These are phyloP conservation scores for Pogonocichla stellata DNA, from an alignment of 2,113 vertebrate species.

Conservation along the genomic window DNA sequence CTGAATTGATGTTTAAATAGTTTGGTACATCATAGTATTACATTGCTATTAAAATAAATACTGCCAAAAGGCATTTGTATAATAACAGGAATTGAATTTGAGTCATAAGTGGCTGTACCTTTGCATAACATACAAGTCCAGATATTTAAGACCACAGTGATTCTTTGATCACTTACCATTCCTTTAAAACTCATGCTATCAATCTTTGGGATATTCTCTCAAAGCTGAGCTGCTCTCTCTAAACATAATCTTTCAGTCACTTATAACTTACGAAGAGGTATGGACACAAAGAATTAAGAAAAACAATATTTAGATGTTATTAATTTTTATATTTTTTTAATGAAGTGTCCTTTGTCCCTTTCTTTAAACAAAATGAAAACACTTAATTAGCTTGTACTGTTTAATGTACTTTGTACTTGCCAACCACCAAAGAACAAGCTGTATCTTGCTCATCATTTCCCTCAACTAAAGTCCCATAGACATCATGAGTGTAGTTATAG, in stretches of 20 bases:
- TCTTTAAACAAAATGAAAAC: neutral
- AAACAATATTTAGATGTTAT: neutral
- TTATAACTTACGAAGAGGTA: neutral
- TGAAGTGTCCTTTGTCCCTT: accelerated
- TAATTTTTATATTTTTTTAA: neutral
- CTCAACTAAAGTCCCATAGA: accelerated
- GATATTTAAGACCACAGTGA: accelerated
- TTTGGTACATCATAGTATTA: neutral
- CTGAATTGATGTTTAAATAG: neutral
- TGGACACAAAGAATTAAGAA: neutral
- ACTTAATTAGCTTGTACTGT: neutral
- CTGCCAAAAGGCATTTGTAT: neutral
- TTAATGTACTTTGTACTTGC: neutral
- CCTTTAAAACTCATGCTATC: neutral
- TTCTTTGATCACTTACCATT: neutral
- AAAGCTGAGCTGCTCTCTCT: neutral
- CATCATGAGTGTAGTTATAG: neutral
- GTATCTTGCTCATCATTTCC: accelerated
- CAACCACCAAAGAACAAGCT: neutral
- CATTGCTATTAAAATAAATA: neutral
- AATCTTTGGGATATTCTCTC: accelerated
- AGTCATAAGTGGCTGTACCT: neutral
- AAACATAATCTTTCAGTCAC: neutral
- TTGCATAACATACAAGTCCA: neutral
- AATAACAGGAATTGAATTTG: neutral